Evolutionary conservation across 2,888 invertebrate species (phyloP).

Genomic region (Eristalis intricaria): DNA sequence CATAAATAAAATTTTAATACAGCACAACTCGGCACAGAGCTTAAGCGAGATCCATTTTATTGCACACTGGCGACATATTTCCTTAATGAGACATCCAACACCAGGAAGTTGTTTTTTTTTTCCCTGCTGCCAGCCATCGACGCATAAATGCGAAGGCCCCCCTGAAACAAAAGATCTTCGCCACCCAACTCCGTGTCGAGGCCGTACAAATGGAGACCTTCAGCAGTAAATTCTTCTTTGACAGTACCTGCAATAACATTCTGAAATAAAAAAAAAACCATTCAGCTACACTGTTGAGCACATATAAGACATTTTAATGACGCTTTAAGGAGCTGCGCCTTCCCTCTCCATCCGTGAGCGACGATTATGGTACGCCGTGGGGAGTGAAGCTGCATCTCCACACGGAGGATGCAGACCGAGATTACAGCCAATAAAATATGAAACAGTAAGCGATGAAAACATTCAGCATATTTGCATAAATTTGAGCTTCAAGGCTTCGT

Average conservation of each 20-base stretch:
- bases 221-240: slow-evolving; percentile 50
- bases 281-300: slow-evolving; percentile 46
- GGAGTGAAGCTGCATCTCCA: not conserved
- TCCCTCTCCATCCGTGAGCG: slow-evolving; percentile 2
- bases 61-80: slow-evolving; percentile 63
- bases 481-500: slow-evolving; percentile 5
- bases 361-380: not conserved
- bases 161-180: not conserved
- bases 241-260: slow-evolving; percentile 28
- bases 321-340: slow-evolving; percentile 50
- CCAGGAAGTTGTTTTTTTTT: not conserved
- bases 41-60: slow-evolving; percentile 38
- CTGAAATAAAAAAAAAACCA: slow-evolving; percentile 29
- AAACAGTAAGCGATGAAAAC: slow-evolving; percentile 18
- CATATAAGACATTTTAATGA: slow-evolving; percentile 50
- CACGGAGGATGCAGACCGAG: slow-evolving; percentile 3
- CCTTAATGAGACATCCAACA: slow-evolving; percentile 56
- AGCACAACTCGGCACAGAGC: slow-evolving; percentile 22
- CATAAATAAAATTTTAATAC: slow-evolving; percentile 59
- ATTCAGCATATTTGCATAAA: slow-evolving; percentile 53
- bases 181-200: not conserved
- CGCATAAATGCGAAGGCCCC: slow-evolving; percentile 28
- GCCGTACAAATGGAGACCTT: slow-evolving; percentile 24
- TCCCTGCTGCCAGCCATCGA: not conserved
- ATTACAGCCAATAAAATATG: slow-evolving; percentile 68